Evolutionary conservation across 2,797 vertebrate species (phyloP).

Genomic region (Tamandua tetradactyla): DNA sequence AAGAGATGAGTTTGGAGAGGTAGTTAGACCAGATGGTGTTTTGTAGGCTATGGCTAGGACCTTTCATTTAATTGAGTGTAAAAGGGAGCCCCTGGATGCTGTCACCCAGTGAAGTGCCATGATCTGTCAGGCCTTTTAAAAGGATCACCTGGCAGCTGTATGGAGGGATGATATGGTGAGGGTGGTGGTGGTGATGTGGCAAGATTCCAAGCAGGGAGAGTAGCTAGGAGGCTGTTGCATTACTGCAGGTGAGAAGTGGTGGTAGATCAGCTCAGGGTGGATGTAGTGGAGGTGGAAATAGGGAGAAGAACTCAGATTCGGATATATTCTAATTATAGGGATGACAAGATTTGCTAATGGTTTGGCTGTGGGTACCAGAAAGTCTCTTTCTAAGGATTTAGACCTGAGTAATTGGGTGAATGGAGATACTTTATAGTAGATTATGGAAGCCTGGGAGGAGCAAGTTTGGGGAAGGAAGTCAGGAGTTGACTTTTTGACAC

Average conservation of each 20-base stretch:
- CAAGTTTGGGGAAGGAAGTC: neutral
- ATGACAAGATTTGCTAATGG: neutral
- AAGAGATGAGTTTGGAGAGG: neutral
- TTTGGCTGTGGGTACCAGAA: neutral
- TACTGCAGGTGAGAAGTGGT: too few relatives aligned
- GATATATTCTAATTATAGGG: neutral
- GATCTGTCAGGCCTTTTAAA: neutral
- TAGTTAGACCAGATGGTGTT: too few relatives aligned
- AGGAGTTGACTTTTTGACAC: neutral
- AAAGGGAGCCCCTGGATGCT: neutral
- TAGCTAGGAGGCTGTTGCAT: neutral
- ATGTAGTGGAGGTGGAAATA: neutral
- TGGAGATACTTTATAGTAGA: neutral
- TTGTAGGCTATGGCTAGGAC: rapidly evolving
- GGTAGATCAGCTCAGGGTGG: too few relatives aligned
- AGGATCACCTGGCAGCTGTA: neutral
- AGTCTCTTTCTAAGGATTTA: neutral
- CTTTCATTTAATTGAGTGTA: neutral
- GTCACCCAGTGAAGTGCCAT: neutral
- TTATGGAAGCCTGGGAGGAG: too few relatives aligned
- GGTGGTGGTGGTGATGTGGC: neutral
- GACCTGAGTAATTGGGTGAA: neutral
- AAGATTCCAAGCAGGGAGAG: neutral
- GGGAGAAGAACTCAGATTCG: neutral
- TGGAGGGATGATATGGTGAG: neutral